phyloP scores from a whole-genome alignment of 2,113 vertebrate species.

The Cygnus atratus region DNA sequence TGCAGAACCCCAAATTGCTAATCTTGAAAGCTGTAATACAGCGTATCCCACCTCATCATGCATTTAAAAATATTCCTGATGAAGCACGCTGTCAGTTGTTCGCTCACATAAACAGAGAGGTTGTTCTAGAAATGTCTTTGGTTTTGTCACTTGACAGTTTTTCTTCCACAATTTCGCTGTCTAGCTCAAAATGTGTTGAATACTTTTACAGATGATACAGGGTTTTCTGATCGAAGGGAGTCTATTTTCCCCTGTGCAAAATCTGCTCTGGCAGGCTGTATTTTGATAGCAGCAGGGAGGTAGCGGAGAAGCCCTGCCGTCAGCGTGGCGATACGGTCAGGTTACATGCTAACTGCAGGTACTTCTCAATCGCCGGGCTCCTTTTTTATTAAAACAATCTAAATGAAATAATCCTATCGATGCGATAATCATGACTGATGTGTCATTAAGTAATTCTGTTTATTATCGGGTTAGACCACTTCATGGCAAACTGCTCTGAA shows the following conservation, averaged over 20 bases:
- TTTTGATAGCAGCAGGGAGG: neutral
- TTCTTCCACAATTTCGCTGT: neutral
- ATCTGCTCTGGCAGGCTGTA: neutral
- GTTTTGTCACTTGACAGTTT: neutral
- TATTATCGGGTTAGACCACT: conserved; percentile 73
- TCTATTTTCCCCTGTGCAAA: neutral
- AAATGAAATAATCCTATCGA: neutral
- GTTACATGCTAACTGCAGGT: neutral
- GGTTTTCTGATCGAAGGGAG: neutral
- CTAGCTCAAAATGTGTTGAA: neutral
- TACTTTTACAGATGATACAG: neutral
- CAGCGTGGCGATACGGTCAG: fast-evolving
- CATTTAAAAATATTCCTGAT: conserved; percentile 16
- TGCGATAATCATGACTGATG: conserved; percentile 62
- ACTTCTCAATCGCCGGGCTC: neutral
- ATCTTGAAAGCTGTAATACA: conserved; percentile 14
- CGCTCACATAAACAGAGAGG: neutral
- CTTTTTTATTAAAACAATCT: neutral
- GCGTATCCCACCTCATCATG: neutral
- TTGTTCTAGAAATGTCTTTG: neutral
- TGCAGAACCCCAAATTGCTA: conserved; percentile 2
- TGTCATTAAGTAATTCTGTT: conserved; percentile 66
- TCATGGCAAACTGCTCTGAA: conserved; percentile 61
- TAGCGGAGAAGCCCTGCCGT: neutral
- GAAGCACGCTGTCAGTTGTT: neutral